Evolutionary conservation across 2,888 invertebrate species (phyloP).

Genomic region (Dysmachus trigonus): DNA sequence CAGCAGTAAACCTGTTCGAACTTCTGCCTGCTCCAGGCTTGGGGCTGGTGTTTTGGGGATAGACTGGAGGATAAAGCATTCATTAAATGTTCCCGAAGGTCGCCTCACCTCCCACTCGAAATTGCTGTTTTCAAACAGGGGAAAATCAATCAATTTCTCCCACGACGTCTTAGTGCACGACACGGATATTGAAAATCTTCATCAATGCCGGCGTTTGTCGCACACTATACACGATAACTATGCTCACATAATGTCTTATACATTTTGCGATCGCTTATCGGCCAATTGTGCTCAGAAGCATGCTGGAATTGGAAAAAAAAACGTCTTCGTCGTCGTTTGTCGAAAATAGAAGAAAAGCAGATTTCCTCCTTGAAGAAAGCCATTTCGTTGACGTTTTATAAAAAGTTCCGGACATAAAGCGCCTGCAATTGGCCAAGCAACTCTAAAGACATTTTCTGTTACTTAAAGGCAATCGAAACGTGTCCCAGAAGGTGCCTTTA

Average conservation of each 20-base stretch:
- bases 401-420: neutral
- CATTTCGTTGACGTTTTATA: neutral
- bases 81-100: neutral
- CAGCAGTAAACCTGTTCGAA: neutral
- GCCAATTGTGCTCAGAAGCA: neutral
- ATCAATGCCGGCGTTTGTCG: neutral
- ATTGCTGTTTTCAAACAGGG: neutral
- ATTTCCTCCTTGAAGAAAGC: neutral
- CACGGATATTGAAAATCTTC: neutral
- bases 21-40: neutral
- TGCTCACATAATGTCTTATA: neutral
- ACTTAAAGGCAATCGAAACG: neutral
- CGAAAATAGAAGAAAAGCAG: neutral
- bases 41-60: neutral
- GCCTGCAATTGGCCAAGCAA: neutral
- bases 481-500: neutral
- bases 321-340: no score
- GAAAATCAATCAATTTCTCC: constrained; percentile 21
- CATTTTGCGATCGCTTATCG: neutral
- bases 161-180: neutral
- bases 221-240: no score
- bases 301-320: neutral
- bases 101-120: neutral
- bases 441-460: neutral
- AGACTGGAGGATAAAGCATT: neutral